phyloP scores from a whole-genome alignment of 2,888 invertebrate genomes.

The Cerceris ruficornis region DNA sequence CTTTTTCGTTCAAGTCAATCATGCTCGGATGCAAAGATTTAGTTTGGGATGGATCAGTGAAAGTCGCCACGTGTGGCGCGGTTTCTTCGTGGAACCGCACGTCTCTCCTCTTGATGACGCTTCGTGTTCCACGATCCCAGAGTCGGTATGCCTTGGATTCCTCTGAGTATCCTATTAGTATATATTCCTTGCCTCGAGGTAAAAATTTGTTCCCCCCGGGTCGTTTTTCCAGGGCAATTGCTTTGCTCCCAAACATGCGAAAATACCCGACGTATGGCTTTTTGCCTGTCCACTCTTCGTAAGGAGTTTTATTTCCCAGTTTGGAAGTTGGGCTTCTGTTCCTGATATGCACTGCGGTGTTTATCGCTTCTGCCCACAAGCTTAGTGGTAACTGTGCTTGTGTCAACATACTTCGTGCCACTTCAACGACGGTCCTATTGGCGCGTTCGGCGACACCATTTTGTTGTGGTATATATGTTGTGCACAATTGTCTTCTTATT shows the following conservation, averaged over 20 bases:
- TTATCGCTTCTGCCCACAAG: constrained; percentile 69
- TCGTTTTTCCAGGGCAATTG: constrained; percentile 42
- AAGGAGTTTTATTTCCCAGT: constrained; percentile 14
- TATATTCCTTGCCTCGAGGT: constrained; percentile 51
- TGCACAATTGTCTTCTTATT: constrained; percentile 46
- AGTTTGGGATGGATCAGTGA: background rate
- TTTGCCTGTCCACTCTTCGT: constrained; percentile 47
- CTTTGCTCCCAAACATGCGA: constrained; percentile 50
- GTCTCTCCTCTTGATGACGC: constrained; percentile 52
- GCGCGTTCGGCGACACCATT: constrained; percentile 70
- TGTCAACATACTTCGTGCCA: constrained; percentile 64
- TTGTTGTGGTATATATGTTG: constrained; percentile 67
- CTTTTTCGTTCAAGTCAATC: no score
- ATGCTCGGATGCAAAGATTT: background rate
- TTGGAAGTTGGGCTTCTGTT: constrained; percentile 40
- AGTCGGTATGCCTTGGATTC: constrained; percentile 65
- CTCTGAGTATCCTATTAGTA: constrained; percentile 48
- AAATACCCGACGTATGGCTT: constrained; percentile 59
- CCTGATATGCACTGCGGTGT: constrained; percentile 25
- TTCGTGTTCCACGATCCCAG: constrained; percentile 50
- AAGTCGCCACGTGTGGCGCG: no score
- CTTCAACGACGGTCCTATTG: constrained; percentile 69
- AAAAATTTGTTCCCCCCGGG: constrained; percentile 48
- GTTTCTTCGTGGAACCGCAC: constrained; percentile 30
- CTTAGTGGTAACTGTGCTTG: constrained; percentile 54